Base-by-base conservation (phyloP, 2,888 invertebrate species). In the Campopleginae sp. region DNA sequence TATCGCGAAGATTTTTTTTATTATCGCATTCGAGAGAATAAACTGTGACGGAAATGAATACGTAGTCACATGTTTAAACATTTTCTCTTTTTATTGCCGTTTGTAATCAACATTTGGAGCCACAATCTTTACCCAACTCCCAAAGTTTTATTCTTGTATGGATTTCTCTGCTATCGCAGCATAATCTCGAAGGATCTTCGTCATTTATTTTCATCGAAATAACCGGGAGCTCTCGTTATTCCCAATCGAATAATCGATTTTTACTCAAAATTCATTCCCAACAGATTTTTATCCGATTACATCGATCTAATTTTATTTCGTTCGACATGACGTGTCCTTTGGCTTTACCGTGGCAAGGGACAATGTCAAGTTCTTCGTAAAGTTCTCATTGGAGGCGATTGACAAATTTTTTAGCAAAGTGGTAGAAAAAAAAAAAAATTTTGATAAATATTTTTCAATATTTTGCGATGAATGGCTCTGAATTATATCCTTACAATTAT, bases 1-100 rank as follows among this genome's bases (percentile, higher is more conserved):
- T 44, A 58, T 74, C 5, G 17, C 1, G 12, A 19, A 54, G n/a
- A n/a, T n/a, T n/a, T n/a, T n/a, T n/a, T 74, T 74, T 61, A 46
- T 74, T 74, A 74, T 74, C 61, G 61, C 61, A 44, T 74, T 74
- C 27, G 61, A 44, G 61, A 44, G 61, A 74, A 74, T 42, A 17
- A 46, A 74, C n/a, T 19, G 46, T 74, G 74, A 54, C 61, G 61
- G 74, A 61, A 42, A 44, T 58, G 58, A 51, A 54, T 54, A 70
- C 44, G 42, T 44, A 68, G 8, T 12, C 46, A 27, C 27, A 68
- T 46, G 27, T 68, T 68, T 17, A 17, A 17, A 46, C 46, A 27
- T 68, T 68, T 46, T 23, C 23, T 46, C 14, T 68, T 44, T 44
- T 27, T 17, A 17, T 23, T 38, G 23, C 68, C 17, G 14, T 68